Base-by-base conservation (phyloP, 2,888 invertebrate genomes). In the Ligdia adustata region DNA sequence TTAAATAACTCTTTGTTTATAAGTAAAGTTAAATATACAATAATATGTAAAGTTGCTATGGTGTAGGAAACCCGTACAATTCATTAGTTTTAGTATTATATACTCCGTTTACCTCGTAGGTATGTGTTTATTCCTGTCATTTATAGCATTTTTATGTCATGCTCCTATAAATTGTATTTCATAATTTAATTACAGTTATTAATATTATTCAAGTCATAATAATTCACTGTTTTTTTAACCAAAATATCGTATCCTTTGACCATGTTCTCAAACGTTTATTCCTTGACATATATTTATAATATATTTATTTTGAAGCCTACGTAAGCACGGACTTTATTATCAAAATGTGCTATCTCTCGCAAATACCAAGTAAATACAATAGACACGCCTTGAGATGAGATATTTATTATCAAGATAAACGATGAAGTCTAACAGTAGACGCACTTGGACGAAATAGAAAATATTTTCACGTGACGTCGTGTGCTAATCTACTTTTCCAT, bases 401-500 rank as follows among this genome's bases (percentile, higher is more conserved):
- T 49, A 55, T 16, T 4, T 57, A 33, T 61, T 49, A 9, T 35
- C 40, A 7, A 63, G 64, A 68, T 63, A 57, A 58, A 54, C 54
- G 67, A 63, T 60, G 59, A 52, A 53, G 43, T 55, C 42, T 14
- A 48, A 40, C 40, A 41, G 45, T 41, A 26, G 42, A 37, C 50
- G 11, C 18, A 18, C 5, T 27, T 34, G 5, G 1, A n/a, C 0
- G 28, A 40, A 42, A 55, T 51, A 55, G 59, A 63, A 62, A 62
- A 60, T 52, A 60, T 59, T 62, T 61, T 64, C 62, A 63, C 60
- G 58, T 64, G 61, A 65, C 52, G 27, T 16, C 39, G 24, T 45
- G 45, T 51, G 48, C 24, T 34, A 45, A 40, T 43, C 42, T 20
- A 34, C 27, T 52, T 64, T 58, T 58, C 55, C 55, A 57, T 55